Evolutionary conservation across 2,888 invertebrate species (phyloP).

Genomic region (Agrenia bidenticulata): DNA sequence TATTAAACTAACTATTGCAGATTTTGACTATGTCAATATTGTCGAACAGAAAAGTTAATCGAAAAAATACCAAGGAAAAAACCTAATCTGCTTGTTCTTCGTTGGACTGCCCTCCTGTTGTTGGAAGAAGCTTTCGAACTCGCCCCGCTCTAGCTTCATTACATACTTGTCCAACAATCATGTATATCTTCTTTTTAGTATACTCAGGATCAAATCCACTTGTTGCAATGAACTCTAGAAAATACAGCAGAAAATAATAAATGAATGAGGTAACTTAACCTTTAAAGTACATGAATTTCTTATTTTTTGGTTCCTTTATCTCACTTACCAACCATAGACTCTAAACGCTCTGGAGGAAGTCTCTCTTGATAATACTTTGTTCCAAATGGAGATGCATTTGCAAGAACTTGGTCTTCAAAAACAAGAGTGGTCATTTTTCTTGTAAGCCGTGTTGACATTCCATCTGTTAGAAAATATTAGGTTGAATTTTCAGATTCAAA

Average conservation of each 20-base stretch:
- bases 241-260: too few species aligned
- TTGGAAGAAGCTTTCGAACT: slow-evolving; percentile 29
- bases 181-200: slow-evolving; percentile 41
- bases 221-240: slow-evolving; percentile 32
- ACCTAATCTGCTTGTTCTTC: too few species aligned
- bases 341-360: slow-evolving; percentile 37
- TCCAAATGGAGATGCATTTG: slow-evolving; percentile 42
- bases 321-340: slow-evolving; percentile 36
- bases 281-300: too few species aligned
- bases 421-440: slow-evolving; percentile 42
- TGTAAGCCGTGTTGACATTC: slow-evolving; percentile 41
- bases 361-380: slow-evolving; percentile 41
- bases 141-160: slow-evolving; percentile 45
- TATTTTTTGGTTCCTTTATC: neutral
- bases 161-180: slow-evolving; percentile 42
- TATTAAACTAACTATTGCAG: too few species aligned
- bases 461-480: slow-evolving; percentile 29
- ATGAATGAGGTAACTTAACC: too few species aligned
- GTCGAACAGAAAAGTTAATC: too few species aligned
- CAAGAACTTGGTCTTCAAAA: slow-evolving; percentile 41
- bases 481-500: neutral
- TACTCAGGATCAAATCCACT: slow-evolving; percentile 39
- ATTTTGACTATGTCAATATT: too few species aligned
- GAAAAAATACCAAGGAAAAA: too few species aligned
- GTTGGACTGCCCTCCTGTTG: slow-evolving; percentile 8